Evolutionary conservation across 2,797 vertebrate species (phyloP).

Genomic region (Margarornis squamiger): DNA sequence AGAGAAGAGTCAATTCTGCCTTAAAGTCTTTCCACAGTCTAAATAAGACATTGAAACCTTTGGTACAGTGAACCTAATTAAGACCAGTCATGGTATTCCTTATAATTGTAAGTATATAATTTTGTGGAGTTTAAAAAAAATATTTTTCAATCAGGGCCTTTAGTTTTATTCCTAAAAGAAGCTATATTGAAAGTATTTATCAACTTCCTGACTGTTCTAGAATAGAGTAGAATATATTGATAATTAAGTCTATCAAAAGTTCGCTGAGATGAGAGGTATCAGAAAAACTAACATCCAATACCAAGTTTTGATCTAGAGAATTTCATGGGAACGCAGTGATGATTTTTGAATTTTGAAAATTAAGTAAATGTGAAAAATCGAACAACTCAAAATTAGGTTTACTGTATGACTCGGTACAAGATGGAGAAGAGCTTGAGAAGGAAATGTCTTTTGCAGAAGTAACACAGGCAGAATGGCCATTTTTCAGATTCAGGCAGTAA

Average conservation of each 20-base stretch:
- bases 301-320: not conserved
- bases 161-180: not conserved
- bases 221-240: not conserved
- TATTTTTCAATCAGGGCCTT: not conserved
- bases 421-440: not conserved
- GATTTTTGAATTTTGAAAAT: not conserved
- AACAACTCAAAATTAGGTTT: not conserved
- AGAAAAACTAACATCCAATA: not conserved
- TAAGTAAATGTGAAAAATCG: not conserved
- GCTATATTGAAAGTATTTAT: not conserved
- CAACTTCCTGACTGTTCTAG: not conserved
- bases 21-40: not conserved
- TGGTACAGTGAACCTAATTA: not conserved
- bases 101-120: not conserved
- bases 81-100: not conserved
- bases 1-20: not conserved
- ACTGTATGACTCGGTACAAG: not conserved
- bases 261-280: not conserved
- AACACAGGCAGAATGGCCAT: not conserved
- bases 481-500: not conserved
- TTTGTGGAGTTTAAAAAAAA: not conserved
- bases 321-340: not conserved
- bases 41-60: not conserved
- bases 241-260: not conserved
- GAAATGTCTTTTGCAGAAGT: not conserved